phyloP scores from a whole-genome alignment of 2,113 vertebrate species.

The Pelusios castaneus region DNA sequence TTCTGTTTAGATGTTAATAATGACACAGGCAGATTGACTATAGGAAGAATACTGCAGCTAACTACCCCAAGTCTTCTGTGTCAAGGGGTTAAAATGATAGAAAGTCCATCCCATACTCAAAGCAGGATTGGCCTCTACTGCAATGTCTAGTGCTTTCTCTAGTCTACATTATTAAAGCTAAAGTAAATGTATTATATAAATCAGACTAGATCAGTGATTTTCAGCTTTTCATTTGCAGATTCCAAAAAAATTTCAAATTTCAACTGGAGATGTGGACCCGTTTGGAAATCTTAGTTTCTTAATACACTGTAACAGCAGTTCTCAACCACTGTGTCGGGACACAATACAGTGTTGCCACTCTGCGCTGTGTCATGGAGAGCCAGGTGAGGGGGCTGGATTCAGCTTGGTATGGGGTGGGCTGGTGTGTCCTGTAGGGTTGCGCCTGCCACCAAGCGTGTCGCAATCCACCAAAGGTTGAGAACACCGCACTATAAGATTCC shows the following conservation, averaged over 20 bases:
- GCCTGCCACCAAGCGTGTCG: no score
- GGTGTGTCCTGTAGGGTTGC: no score
- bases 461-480: no score
- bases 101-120: background rate
- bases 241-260: background rate
- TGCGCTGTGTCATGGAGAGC: no score
- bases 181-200: background rate
- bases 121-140: background rate
- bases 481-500: background rate
- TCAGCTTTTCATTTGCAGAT: background rate
- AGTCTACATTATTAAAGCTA: background rate
- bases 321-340: no score
- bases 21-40: background rate
- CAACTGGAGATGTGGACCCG: background rate
- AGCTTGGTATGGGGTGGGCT: no score
- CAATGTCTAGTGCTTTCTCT: background rate
- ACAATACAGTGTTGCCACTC: no score
- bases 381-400: no score
- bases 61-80: background rate
- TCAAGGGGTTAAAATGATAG: background rate
- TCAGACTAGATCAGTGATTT: background rate
- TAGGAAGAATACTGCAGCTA: background rate
- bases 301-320: no score
- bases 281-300: background rate
- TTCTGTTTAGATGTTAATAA: background rate